Percentiles rank a stretch among this genome's conserved stretches.
Conservation (phyloP, 2,797 vertebrate species). For the Natrix natrix region DNA sequence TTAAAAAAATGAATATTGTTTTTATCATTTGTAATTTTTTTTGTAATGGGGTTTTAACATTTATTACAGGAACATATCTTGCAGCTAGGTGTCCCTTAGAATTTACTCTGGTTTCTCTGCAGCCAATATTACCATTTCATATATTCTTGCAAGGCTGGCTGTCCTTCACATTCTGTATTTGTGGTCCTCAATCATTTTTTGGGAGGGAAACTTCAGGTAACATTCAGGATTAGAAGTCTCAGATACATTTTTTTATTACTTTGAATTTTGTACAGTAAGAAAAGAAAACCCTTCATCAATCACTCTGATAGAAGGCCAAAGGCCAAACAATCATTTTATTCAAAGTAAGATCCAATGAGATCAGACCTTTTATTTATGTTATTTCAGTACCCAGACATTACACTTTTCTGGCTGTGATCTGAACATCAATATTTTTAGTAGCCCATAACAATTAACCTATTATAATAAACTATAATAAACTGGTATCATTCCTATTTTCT, state of each 20-base stretch:
- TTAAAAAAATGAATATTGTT: neutral
- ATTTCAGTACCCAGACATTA: conserved; percentile 33
- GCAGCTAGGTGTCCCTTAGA: conserved; percentile 14
- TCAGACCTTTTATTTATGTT: conserved; percentile 56
- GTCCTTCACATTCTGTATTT: conserved; percentile 45
- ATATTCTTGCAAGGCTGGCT: neutral
- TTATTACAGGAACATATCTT: neutral
- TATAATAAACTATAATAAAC: conserved; percentile 50
- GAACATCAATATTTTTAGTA: conserved; percentile 60
- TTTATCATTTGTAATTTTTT: neutral
- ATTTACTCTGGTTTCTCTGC: neutral
- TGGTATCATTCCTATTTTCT: conserved; percentile 48
- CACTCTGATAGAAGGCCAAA: conserved; percentile 55
- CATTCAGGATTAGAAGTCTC: conserved; percentile 38
- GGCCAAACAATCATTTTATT: conserved; percentile 56
- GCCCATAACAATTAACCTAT: conserved; percentile 34
- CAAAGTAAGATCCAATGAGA: conserved; percentile 40
- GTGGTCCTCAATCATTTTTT: conserved; percentile 27
- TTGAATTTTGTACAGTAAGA: conserved; percentile 59
- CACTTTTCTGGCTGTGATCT: conserved; percentile 51
- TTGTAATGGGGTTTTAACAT: conserved; percentile 11
- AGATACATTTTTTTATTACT: conserved; percentile 57
- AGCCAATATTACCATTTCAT: conserved; percentile 36
- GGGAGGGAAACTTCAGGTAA: conserved; percentile 32
- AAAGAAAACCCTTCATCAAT: conserved; percentile 59